A percentile compares a stretch with the other conserved stretches of the same genome.
Evolutionary conservation across 2,113 vertebrate species (phyloP).

Genomic region (Petrocephalus microphthalmus): DNA sequence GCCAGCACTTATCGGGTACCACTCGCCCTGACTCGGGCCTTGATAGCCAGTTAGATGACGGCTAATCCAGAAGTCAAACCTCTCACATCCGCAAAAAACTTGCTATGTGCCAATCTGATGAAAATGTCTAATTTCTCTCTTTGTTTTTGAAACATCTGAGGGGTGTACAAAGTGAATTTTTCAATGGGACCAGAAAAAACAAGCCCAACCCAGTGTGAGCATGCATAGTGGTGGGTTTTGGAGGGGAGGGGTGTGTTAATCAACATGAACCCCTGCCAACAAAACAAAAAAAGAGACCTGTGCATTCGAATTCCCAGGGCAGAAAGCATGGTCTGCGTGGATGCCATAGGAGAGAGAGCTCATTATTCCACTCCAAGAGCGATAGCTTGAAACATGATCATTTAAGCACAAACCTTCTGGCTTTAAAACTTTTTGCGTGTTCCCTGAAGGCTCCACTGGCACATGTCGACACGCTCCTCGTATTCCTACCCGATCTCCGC

Average conservation of each 20-base stretch:
- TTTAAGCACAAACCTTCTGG: not conserved
- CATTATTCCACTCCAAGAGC: slow-evolving; percentile 22
- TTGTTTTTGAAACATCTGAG: not conserved
- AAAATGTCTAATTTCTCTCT: not conserved
- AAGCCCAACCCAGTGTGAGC: not conserved
- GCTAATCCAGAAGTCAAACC: not conserved
- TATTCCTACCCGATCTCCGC: not conserved
- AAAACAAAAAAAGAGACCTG: slow-evolving; percentile 21
- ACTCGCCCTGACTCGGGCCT: not conserved
- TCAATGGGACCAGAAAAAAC: not conserved
- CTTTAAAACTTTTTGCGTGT: slow-evolving; percentile 11
- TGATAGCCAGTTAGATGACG: not conserved
- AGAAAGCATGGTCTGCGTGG: slow-evolving; percentile 22
- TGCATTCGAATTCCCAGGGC: slow-evolving; percentile 16
- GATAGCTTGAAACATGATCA: slow-evolving; percentile 3
- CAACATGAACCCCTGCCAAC: no score
- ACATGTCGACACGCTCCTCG: not conserved
- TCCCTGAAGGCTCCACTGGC: not conserved
- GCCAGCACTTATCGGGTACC: not conserved
- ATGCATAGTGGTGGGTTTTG: not conserved
- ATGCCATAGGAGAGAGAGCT: slow-evolving; percentile 33
- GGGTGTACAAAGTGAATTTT: not conserved
- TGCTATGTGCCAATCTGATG: not conserved
- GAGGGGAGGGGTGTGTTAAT: not conserved
- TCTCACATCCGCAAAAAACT: not conserved